Percentiles rank a stretch among this genome's conserved stretches.
phyloP scores from a whole-genome alignment of 2,113 vertebrate genomes.

The Isurus oxyrinchus region DNA sequence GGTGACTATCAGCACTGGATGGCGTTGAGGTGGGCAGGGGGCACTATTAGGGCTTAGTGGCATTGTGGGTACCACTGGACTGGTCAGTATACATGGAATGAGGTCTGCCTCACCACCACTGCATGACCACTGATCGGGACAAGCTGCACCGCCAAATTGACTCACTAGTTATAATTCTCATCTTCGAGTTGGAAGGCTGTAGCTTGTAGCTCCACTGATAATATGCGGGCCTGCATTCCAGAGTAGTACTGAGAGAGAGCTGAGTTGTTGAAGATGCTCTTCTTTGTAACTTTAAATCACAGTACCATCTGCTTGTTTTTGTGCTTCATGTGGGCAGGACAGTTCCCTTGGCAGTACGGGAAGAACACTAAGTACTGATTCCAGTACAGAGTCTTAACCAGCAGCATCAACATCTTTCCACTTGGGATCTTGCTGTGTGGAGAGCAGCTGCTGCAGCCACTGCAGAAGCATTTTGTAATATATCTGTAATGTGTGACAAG shows the following conservation, averaged over 20 bases:
- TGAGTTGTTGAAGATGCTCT: background rate
- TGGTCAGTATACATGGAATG: background rate
- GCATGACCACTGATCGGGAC: background rate
- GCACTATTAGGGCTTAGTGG: background rate
- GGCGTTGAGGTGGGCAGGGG: background rate
- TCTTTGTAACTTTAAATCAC: background rate
- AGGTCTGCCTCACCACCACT: no score
- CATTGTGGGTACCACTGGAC: background rate
- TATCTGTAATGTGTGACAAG: background rate
- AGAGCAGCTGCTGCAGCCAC: background rate
- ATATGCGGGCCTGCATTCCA: background rate
- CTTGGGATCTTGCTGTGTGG: background rate
- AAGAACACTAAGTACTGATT: background rate
- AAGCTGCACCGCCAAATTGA: background rate
- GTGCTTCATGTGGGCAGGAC: background rate
- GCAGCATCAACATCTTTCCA: background rate
- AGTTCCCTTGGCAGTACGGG: background rate
- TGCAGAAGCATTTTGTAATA: background rate
- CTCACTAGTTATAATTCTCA: background rate
- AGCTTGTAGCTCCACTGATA: background rate
- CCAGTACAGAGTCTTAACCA: background rate
- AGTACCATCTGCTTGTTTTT: background rate
- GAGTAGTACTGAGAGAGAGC: background rate
- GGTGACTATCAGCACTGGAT: background rate
- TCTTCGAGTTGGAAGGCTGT: background rate